phyloP scores from a whole-genome alignment of 2,888 invertebrate genomes.

The Andrena flavipes region DNA sequence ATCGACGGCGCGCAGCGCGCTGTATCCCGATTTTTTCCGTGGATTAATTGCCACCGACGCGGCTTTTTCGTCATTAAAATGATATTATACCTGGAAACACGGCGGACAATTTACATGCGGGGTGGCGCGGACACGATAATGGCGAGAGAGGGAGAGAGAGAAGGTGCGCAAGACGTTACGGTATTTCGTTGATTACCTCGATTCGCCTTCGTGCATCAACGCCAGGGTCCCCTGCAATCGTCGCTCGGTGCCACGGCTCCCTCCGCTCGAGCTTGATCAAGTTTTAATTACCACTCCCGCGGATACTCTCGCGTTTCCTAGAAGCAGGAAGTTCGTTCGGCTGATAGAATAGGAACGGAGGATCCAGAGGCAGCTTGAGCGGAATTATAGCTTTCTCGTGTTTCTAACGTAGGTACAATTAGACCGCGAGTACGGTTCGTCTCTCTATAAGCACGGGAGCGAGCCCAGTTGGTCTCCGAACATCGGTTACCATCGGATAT shows the following conservation, averaged over 20 bases:
- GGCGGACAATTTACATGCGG: constrained; percentile 79
- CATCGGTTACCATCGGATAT: too few species aligned
- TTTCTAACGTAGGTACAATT: too few species aligned
- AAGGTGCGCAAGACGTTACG: constrained; percentile 69
- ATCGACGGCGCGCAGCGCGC: constrained; percentile 62
- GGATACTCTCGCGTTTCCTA: constrained; percentile 8
- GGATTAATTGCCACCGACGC: constrained; percentile 80
- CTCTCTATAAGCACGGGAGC: too few species aligned
- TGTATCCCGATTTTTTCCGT: constrained; percentile 73
- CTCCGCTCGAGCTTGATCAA: neutral
- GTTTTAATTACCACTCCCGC: constrained; percentile 4
- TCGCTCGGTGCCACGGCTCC: constrained; percentile 5
- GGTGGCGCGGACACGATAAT: constrained; percentile 55
- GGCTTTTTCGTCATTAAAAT: constrained; percentile 81
- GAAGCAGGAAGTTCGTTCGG: neutral
- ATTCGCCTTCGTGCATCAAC: constrained; percentile 57
- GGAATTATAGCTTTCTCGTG: too few species aligned
- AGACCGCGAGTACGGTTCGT: too few species aligned
- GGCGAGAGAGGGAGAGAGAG: constrained; percentile 44
- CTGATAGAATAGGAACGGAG: too few species aligned
- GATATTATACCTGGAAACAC: constrained; percentile 80
- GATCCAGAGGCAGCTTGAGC: too few species aligned
- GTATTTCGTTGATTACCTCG: constrained; percentile 79
- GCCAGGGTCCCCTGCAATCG: constrained; percentile 40
- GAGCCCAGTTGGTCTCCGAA: too few species aligned